Evolutionary conservation across 2,888 invertebrate genomes (phyloP), one percentile per base, ranked within the genome.

Genomic region (Trachelus troglodyta): DNA sequence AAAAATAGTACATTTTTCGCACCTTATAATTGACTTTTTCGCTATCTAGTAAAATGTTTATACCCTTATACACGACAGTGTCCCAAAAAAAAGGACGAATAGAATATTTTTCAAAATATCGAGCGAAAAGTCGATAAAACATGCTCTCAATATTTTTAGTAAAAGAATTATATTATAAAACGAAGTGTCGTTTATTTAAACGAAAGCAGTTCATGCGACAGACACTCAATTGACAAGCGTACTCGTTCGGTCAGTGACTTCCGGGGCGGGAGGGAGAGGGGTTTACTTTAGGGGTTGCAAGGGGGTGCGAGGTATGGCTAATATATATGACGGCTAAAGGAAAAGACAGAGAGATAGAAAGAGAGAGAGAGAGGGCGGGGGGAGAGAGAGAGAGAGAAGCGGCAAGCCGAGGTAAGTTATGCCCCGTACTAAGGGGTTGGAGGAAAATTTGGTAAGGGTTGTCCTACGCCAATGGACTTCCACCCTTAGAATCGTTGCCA

Each of bases 401-500:
- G 23, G 9, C 56, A 9, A 9, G 56, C 23, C 23, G 56, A 23
- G 23, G 23, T 23, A 23, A 56, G 56, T 56, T 56, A 56, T 15
- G 56, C 23, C 2, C 2, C 56, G 23, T 23, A 9, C 56, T 56
- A 56, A 56, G 56, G 56, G 56, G 56, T 56, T 56, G 56, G 56
- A 56, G 23, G 6, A 56, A 87, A 89, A 88, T 88, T 89, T 85
- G 84, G 84, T 86, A 87, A 87, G 85, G 86, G 56, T 30, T 30
- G 30, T 69, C 74, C 74, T 77, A 35, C 75, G 86, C 89, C 87
- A 85, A 80, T 87, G 87, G 81, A 84, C 85, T 85, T 84, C 83
- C 88, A 87, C 88, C 88, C 88, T 87, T 86, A 84, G 82, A 86
- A 86, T 33, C 12, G 90, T 90, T 90, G 90, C 90, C 88, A 86